A percentile compares a stretch with the other conserved stretches of the same genome.
Conservation (phyloP, 92 coral and sea anemone genomes). For the Virgularia gustaviana region DNA sequence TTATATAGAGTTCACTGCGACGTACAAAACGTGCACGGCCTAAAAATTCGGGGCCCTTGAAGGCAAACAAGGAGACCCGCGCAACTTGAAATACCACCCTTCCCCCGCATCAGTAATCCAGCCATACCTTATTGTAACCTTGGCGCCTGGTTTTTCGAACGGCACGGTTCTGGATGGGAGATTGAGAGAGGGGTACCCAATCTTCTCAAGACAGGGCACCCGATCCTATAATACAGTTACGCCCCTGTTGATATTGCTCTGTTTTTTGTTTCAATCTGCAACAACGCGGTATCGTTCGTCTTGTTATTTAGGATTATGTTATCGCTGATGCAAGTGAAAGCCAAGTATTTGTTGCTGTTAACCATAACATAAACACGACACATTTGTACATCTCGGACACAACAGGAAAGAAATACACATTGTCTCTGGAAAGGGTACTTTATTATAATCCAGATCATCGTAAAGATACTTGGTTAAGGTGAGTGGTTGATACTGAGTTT, state of each 20-base stretch:
- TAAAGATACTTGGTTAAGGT: conserved; percentile 81
- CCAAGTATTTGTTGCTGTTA: conserved; percentile 83
- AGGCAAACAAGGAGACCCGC: too few species aligned
- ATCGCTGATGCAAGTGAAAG: conserved; percentile 87
- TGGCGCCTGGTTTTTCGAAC: background rate
- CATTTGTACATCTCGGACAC: conserved; percentile 88
- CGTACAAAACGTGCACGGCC: too few species aligned
- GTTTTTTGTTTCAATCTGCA: background rate
- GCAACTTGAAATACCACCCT: too few species aligned
- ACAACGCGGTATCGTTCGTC: background rate
- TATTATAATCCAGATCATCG: conserved; percentile 60
- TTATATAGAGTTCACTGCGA: too few species aligned
- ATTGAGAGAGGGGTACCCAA: too few species aligned
- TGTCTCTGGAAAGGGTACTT: conserved; percentile 77
- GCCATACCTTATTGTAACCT: background rate
- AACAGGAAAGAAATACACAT: conserved; percentile 69
- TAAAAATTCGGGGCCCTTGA: too few species aligned
- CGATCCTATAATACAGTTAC: background rate
- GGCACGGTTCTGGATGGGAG: too few species aligned
- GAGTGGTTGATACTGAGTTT: background rate
- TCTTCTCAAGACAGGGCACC: background rate
- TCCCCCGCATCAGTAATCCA: too few species aligned
- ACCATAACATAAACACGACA: conserved; percentile 71
- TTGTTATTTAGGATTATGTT: conserved; percentile 63
- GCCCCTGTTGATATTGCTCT: background rate